phyloP scores from a whole-genome alignment of 30 jellyfish, hydroid and myxozoan species.

The Haliclystus octoradiatus region DNA sequence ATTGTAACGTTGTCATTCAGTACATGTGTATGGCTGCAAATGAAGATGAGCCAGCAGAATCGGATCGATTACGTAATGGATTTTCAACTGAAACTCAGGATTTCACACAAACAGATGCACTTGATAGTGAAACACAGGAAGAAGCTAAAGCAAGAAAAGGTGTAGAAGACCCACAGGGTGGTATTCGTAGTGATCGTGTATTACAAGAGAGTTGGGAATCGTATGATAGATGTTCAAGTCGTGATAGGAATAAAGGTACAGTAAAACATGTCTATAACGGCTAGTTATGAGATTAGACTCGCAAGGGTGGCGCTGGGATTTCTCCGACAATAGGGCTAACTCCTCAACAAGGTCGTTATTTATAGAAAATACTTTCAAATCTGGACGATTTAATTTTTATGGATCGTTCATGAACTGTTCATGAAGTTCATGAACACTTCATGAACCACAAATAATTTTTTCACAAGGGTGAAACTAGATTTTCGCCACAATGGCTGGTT shows the following conservation, averaged over 20 bases:
- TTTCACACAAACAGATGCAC: slow-evolving; percentile 9
- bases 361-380: too few relatives aligned
- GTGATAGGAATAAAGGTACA: slow-evolving; percentile 88
- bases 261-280: too few relatives aligned
- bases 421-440: too few relatives aligned
- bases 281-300: background rate
- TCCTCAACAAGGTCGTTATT: too few relatives aligned
- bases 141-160: background rate
- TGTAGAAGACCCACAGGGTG: slow-evolving; percentile 5
- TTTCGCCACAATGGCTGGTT: too few relatives aligned
- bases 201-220: slow-evolving; percentile 74
- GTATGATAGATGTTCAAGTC: slow-evolving; percentile 64
- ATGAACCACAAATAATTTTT: too few relatives aligned
- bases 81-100: slow-evolving; percentile 26
- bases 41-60: background rate
- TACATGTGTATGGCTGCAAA: slow-evolving; percentile 54
- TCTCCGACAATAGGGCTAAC: too few relatives aligned
- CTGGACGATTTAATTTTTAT: too few relatives aligned
- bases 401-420: too few relatives aligned
- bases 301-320: too few relatives aligned
- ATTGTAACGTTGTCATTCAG: slow-evolving; percentile 74
- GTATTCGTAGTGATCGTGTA: slow-evolving; percentile 9
- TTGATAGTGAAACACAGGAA: slow-evolving; percentile 7
- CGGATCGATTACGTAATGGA: slow-evolving; percentile 52
- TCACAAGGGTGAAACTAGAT: too few relatives aligned